Evolutionary conservation across 2,113 vertebrate species (phyloP).

Genomic region (Willisornis vidua): DNA sequence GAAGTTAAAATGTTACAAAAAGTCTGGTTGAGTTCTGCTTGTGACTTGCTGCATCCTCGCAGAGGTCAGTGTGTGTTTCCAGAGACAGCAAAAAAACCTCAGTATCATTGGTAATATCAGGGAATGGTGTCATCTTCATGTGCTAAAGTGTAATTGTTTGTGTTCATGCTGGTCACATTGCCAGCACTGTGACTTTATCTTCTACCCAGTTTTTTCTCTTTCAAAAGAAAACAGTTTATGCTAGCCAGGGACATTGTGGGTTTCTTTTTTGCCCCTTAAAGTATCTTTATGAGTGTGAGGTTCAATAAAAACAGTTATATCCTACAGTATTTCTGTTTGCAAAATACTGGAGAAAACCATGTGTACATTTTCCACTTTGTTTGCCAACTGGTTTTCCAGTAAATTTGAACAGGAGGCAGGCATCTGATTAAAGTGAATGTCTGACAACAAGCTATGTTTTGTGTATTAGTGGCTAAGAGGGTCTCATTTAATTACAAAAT

Average conservation of each 20-base stretch:
- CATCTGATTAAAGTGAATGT: slow-evolving; percentile 15
- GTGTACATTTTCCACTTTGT: slow-evolving; percentile 45
- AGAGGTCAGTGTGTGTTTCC: neutral
- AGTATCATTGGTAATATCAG: neutral
- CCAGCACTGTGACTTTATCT: neutral
- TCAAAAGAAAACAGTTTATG: neutral
- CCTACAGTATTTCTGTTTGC: slow-evolving; percentile 4
- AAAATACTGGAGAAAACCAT: slow-evolving; percentile 35
- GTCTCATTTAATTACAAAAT: slow-evolving; percentile 18
- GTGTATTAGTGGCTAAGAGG: neutral
- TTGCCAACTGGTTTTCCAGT: slow-evolving; percentile 51
- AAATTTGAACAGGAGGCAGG: slow-evolving; percentile 26
- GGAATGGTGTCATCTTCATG: neutral
- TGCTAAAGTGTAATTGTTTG: neutral
- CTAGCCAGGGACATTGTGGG: neutral
- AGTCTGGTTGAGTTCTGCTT: neutral
- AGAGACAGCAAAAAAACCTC: neutral
- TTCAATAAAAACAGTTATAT: slow-evolving; percentile 31
- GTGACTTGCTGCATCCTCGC: neutral
- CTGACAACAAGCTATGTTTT: slow-evolving; percentile 33
- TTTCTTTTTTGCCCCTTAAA: neutral
- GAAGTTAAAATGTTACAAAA: neutral
- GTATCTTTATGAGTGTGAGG: neutral
- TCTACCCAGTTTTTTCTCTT: neutral
- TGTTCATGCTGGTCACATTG: neutral